Percentiles rank a stretch among this genome's conserved stretches.
These are phyloP conservation scores for Anthoscopus minutus DNA, from an alignment of 2,113 vertebrate species.

Conservation along the genomic window DNA sequence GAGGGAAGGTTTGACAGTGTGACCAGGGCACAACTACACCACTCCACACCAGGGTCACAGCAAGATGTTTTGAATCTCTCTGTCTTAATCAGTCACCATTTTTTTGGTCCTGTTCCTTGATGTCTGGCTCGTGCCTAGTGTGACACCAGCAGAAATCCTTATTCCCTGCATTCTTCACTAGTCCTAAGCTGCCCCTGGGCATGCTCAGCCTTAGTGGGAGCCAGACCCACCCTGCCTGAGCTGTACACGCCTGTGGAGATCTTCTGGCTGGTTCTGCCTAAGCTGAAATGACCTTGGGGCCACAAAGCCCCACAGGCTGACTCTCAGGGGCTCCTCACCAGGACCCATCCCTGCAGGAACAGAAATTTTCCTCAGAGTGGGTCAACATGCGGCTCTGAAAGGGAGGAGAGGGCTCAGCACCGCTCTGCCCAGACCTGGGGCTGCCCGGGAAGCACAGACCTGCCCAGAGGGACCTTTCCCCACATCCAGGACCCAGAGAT, in stretches of 20 bases:
- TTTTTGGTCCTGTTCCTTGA: background rate
- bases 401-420: background rate
- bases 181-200: background rate
- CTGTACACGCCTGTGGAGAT: background rate
- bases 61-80: background rate
- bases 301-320: background rate
- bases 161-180: background rate
- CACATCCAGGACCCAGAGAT: background rate
- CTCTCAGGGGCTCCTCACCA: background rate
- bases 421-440: background rate
- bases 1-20: background rate
- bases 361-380: background rate
- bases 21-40: background rate
- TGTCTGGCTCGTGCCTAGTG: background rate
- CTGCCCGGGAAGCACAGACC: background rate
- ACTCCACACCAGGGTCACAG: background rate
- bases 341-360: background rate
- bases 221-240: rapidly evolving
- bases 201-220: background rate
- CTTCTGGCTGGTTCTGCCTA: background rate
- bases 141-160: background rate
- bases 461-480: background rate
- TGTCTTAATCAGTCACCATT: background rate
- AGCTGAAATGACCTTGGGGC: background rate
- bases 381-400: background rate